phyloP scores from a whole-genome alignment of 2,113 vertebrate species.

The Eolophus roseicapilla region DNA sequence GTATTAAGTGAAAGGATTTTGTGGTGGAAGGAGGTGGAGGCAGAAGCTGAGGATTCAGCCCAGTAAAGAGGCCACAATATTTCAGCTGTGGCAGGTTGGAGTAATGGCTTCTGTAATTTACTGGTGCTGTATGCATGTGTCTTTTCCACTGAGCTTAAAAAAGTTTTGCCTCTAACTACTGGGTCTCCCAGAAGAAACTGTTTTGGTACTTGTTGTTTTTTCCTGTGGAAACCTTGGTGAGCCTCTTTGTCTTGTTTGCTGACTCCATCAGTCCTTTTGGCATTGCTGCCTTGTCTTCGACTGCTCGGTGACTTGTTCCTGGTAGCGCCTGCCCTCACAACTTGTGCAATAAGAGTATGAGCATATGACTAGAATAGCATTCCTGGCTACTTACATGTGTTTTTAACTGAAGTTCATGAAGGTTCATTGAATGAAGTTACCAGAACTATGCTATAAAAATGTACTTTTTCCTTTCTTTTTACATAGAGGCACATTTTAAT shows the following conservation, averaged over 20 bases:
- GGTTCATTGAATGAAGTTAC: background rate
- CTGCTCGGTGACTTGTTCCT: background rate
- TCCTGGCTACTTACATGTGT: background rate
- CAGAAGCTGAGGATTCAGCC: conserved; percentile 23
- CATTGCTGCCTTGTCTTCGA: background rate
- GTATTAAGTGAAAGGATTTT: background rate
- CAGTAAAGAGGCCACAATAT: conserved; percentile 34
- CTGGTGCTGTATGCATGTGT: conserved; percentile 19
- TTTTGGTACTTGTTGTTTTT: conserved; percentile 36
- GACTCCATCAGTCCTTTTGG: conserved; percentile 22
- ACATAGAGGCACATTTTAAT: background rate
- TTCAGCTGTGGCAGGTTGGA: conserved; percentile 11
- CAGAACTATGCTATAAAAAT: background rate
- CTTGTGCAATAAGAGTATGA: background rate
- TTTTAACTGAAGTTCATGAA: background rate
- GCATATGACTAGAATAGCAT: background rate
- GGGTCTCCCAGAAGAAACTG: conserved; percentile 33
- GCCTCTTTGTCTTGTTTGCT: conserved; percentile 26
- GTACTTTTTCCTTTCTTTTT: too few species aligned
- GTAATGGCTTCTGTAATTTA: conserved; percentile 41
- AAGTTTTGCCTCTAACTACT: conserved; percentile 57
- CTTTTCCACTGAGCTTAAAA: conserved; percentile 59
- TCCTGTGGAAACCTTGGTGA: conserved; percentile 50
- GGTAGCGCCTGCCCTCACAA: background rate
- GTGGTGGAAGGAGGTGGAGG: background rate